Evolutionary conservation across 2,888 invertebrate species (phyloP), one percentile per base, ranked within the genome.

Genomic region (Escarpia spicata): DNA sequence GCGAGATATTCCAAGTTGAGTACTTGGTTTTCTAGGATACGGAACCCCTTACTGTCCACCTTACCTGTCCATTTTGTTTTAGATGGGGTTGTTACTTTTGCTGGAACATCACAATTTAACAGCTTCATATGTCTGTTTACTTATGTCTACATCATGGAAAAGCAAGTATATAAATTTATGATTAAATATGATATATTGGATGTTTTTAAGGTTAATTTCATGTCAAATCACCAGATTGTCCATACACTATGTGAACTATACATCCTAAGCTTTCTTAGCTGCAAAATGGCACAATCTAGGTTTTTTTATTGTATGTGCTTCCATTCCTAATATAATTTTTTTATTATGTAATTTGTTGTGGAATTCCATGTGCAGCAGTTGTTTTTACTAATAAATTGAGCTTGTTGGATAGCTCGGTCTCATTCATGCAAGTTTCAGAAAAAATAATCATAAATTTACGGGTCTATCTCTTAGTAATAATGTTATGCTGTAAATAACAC

Each of bases 21-120:
- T 19, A 95, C 95, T 94, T 96, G 95, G 92, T 95, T 93, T 93
- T 94, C 95, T 12, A 96, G 93, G 92, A 95, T 95, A 52, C 95
- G 94, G 92, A 95, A 95, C 26, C 96, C 96, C 93, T 95, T 94
- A 89, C 94, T 94, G 93, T 95, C 95, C 58, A 93, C 94, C 93
- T 92, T 92, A 90, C 93, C 93, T 75, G 89, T 93, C 94, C 93
- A 93, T 52, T 90, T 93, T 91, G 90, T 31, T 10, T 91, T 31
- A 0, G 19, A 26, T 89, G 91, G 93, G 89, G 45, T 43, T 15
- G 75, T 43, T 45, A 31, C 92, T 75, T 89, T 43, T 75, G 75
- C 75, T 75, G 75, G n/a, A 75, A 75, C 75, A 75, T 75, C 75
- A 75, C 8, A 52, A 26, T 26, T 26, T 26, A 92, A 43, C 92